Evolutionary conservation across 1,140 invertebrate genomes (phyloP).

Genomic region (Drosophila subobscura): DNA sequence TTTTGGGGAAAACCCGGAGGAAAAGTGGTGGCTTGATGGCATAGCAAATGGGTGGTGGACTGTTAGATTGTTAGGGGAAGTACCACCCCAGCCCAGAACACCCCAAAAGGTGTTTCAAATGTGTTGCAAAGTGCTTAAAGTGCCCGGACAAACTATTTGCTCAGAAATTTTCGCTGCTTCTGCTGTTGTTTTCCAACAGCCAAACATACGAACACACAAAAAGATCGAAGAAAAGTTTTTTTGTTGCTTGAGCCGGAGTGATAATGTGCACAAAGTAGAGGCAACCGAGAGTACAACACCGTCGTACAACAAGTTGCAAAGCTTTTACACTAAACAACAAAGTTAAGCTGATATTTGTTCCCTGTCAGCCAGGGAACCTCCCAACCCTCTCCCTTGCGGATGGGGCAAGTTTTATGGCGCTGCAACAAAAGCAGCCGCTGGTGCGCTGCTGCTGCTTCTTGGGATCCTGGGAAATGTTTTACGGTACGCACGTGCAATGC

Average conservation of each 20-base stretch:
- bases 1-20: background rate
- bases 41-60: background rate
- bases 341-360: slow-evolving; percentile 64
- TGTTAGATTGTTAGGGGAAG: slow-evolving; percentile 54
- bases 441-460: slow-evolving; percentile 1
- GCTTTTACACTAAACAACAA: slow-evolving; percentile 81
- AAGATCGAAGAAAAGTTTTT: slow-evolving; percentile 75
- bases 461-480: slow-evolving; percentile 53
- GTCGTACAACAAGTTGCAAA: slow-evolving; percentile 45
- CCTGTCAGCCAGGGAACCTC: background rate
- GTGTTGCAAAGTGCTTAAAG: slow-evolving; percentile 75
- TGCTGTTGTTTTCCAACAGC: no score
- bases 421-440: slow-evolving; percentile 21
- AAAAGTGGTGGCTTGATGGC: slow-evolving; percentile 16
- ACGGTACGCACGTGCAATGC: slow-evolving; percentile 68
- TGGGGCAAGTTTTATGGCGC: slow-evolving; percentile 47
- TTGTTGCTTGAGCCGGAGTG: slow-evolving; percentile 50
- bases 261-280: slow-evolving; percentile 72
- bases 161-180: slow-evolving; percentile 13
- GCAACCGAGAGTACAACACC: slow-evolving; percentile 39
- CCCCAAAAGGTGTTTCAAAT: slow-evolving; percentile 70
- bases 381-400: slow-evolving; percentile 12
- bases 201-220: background rate
- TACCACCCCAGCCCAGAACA: slow-evolving; percentile 30
- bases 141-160: slow-evolving; percentile 68